Conservation (phyloP, 2,113 vertebrate genomes). For the Theristicus caerulescens region DNA sequence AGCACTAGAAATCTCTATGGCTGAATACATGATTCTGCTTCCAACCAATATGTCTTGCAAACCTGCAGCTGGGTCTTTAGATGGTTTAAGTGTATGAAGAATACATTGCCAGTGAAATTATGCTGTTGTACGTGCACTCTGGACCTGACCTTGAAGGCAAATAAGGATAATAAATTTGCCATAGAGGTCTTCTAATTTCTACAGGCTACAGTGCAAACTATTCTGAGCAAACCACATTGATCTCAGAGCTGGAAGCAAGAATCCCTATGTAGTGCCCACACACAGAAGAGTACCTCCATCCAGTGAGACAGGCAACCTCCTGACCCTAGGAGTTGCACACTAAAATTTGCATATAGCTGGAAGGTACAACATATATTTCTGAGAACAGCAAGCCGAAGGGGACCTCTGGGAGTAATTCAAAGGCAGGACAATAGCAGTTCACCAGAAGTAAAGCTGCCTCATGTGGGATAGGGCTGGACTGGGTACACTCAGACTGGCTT, state of each 20-base stretch:
- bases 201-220: not conserved
- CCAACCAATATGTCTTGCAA: not conserved
- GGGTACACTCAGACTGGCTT: not conserved
- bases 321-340: too few species aligned
- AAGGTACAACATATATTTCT: not conserved
- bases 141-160: not conserved
- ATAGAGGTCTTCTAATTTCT: not conserved
- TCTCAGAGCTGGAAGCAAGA: not conserved
- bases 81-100: not conserved
- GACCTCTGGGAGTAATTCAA: not conserved
- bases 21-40: not conserved
- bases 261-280: accelerated
- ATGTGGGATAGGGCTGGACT: not conserved
- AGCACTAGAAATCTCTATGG: not conserved
- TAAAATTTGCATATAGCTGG: not conserved
- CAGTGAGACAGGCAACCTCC: not conserved
- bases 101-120: not conserved
- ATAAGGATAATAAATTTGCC: not conserved
- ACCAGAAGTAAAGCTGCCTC: not conserved
- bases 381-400: not conserved
- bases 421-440: not conserved
- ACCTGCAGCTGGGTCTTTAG: not conserved
- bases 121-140: not conserved
- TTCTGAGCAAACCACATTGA: not conserved
- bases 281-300: not conserved